These are phyloP conservation scores for Drosophila lutescens DNA, from an alignment of 2,888 invertebrate genomes.

Conservation along the genomic window DNA sequence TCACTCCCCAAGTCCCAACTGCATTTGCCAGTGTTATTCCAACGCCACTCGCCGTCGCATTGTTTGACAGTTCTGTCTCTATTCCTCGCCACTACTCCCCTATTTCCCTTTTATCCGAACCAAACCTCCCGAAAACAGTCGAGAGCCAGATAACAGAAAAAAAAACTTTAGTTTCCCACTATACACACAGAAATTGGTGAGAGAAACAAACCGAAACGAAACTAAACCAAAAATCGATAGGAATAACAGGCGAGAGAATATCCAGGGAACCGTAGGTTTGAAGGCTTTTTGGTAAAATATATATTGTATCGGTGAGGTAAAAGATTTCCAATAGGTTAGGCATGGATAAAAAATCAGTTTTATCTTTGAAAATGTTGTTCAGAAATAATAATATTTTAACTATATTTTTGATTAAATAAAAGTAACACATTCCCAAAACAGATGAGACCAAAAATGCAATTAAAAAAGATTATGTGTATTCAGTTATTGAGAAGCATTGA, in stretches of 20 bases:
- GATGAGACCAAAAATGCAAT: too few species aligned
- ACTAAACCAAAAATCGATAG: conserved; percentile 70
- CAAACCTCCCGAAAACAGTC: conserved; percentile 14
- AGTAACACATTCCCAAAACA: too few species aligned
- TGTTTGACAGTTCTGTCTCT: conserved; percentile 65
- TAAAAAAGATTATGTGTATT: neutral
- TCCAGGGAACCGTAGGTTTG: conserved; percentile 21
- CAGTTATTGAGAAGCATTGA: neutral
- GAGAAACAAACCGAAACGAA: conserved; percentile 48
- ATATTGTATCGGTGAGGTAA: neutral
- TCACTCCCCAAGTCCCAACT: conserved; percentile 25
- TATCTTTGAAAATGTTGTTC: too few species aligned
- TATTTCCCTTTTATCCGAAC: conserved; percentile 7
- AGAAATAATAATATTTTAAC: too few species aligned
- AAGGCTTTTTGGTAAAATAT: conserved; percentile 8
- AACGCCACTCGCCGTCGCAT: conserved; percentile 67
- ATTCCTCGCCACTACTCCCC: neutral
- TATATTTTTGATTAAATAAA: too few species aligned
- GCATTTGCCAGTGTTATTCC: conserved; percentile 72
- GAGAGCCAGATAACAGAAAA: conserved; percentile 34
- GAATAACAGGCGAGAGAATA: conserved; percentile 56
- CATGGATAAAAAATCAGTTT: too few species aligned
- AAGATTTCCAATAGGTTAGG: neutral
- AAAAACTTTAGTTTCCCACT: conserved; percentile 32
- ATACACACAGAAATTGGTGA: conserved; percentile 21